Conservation (phyloP, 2,888 invertebrate genomes). For the Chrysomela aeneicollis region DNA sequence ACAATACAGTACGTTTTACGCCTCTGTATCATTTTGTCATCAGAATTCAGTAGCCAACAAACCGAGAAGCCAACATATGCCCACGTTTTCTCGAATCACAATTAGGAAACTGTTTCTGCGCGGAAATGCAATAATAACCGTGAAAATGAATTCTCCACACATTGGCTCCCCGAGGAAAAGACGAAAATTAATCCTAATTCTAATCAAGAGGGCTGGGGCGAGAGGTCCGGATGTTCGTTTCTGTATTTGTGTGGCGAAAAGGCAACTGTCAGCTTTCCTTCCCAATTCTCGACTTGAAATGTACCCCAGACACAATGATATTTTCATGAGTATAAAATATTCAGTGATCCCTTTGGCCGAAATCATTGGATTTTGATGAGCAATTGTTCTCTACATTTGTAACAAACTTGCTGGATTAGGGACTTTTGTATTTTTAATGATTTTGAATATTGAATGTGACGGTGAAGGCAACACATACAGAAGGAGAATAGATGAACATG, state of each 20-base stretch:
- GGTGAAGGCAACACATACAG: no score
- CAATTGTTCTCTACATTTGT: no score
- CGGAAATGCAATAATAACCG: constrained; percentile 19
- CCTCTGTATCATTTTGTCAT: not conserved
- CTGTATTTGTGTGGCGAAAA: constrained; percentile 6
- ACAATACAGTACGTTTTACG: no score
- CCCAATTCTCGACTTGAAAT: no score
- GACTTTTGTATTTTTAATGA: no score
- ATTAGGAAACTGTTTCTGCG: constrained; percentile 13
- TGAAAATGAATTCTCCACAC: constrained; percentile 29
- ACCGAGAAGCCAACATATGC: not conserved
- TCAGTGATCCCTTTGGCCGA: no score
- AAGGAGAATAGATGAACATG: no score
- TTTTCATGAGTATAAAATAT: no score
- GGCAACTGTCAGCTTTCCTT: not conserved
- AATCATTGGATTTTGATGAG: no score
- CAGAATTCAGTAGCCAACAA: not conserved
- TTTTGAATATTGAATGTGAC: no score
- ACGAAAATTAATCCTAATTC: constrained; percentile 39
- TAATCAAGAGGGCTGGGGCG: constrained; percentile 27
- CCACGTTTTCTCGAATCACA: not conserved
- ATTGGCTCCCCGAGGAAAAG: constrained; percentile 32
- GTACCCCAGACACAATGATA: no score
- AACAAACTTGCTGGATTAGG: no score
- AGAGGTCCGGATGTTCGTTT: not conserved